Evolutionary conservation across 2,797 vertebrate species (phyloP), one percentile per base, ranked within the genome.

Genomic region (Pteronotus mesoamericanus): DNA sequence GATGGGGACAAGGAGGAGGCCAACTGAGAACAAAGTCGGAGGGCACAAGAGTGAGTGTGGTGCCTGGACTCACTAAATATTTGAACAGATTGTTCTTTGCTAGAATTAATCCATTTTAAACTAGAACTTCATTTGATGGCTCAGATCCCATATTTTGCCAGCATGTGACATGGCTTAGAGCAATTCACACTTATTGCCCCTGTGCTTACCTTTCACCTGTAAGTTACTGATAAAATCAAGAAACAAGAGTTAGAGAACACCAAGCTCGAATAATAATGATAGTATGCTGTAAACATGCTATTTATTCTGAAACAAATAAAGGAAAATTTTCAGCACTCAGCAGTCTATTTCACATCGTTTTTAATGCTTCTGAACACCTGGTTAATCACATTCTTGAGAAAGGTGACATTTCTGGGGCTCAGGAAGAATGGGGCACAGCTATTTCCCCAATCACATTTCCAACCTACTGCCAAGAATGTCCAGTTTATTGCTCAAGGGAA

Each of bases 1-100:
- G 91, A 93, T 86, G 79, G 44, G 26, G 96, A 94, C 86, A 91
- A 96, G 79, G 51, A 97, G 83, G 80, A 94, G 92, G 75, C 90
- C 96, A 96, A 79, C 42, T 42, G 91, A 94, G 29, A 57, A 44
- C 74, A 0, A 57, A 97, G 95, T 94, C 79, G 66, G 91, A 61
- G 37, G 0, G 18, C 85, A 66, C 2, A 83, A 39, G 24, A 46
- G 22, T 57, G 83, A 86, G 21, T 18, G 39, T 72, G 61, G 44
- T 80, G 39, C 26, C 69, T 42, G 42, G 74, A 57, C 24, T 72
- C 61, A 24, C 18, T 72, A 37, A 44, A 29, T 29, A 26, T 53
- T 86, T 64, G 59, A 59, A 80, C 69, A 89, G 74, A 48, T 9
- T 53, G 34, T 57, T 91, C 91, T 94, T 83, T n/a, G 11, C 77